A percentile compares a stretch with the other conserved stretches of the same genome.
These are phyloP conservation scores for Drosophila stalkeri DNA, from an alignment of 2,888 invertebrate species.

Conservation along the genomic window DNA sequence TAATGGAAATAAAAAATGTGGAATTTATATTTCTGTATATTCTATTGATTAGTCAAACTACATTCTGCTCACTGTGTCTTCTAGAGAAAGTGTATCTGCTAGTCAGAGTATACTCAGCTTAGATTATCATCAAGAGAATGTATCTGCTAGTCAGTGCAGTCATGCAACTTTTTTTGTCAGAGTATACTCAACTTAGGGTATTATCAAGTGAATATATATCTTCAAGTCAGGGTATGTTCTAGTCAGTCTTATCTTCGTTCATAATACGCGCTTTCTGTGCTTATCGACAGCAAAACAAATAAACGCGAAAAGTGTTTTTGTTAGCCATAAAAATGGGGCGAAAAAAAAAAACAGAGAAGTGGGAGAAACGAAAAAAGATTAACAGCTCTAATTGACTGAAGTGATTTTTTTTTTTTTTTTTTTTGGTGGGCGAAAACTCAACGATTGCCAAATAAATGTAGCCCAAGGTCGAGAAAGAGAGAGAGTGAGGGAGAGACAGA, in stretches of 20 bases:
- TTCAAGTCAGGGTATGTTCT: not conserved
- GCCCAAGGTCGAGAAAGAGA: conserved; percentile 38
- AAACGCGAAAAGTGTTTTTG: conserved; percentile 50
- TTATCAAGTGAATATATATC: not conserved
- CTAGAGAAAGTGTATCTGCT: not conserved
- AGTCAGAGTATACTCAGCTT: not conserved
- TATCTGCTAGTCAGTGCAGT: not conserved
- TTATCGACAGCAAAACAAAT: conserved; percentile 60
- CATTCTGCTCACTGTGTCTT: not conserved
- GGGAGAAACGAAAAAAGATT: conserved; percentile 60
- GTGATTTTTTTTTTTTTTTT: conserved; percentile 53
- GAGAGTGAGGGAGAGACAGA: not conserved
- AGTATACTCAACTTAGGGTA: not conserved
- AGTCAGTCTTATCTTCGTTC: not conserved
- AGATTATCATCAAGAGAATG: not conserved
- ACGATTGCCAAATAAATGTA: conserved; percentile 48
- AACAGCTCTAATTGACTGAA: conserved; percentile 68
- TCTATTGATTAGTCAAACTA: not conserved
- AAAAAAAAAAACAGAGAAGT: not conserved
- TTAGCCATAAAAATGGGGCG: conserved; percentile 27
- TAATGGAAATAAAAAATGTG: too few relatives aligned
- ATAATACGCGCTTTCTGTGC: conserved; percentile 25
- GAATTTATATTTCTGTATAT: too few relatives aligned
- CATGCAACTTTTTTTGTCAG: not conserved
- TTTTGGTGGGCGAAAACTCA: conserved; percentile 11